Percentiles rank a stretch among this genome's conserved stretches.
phyloP scores from a whole-genome alignment of 2,113 vertebrate genomes.

The Silurus asotus region DNA sequence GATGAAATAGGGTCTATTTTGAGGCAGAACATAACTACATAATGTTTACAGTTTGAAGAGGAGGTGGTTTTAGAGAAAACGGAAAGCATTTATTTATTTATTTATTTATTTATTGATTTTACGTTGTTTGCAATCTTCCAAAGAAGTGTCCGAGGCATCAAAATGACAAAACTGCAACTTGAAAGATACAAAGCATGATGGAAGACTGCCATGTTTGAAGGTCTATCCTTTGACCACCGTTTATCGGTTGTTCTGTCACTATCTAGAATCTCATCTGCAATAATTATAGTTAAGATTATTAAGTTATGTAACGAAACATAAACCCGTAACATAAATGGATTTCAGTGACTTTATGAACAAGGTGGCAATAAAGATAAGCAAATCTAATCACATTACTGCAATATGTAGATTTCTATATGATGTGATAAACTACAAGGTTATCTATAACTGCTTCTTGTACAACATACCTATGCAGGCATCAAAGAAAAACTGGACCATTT shows the following conservation, averaged over 20 bases:
- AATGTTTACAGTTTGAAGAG: neutral
- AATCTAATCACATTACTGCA: neutral
- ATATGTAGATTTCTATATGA: neutral
- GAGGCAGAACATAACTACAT: too few species aligned
- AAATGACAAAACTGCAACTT: neutral
- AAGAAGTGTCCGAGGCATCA: neutral
- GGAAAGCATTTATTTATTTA: neutral
- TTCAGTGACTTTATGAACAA: neutral
- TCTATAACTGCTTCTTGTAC: too few species aligned
- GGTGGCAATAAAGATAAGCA: constrained; percentile 17
- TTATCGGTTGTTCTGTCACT: neutral
- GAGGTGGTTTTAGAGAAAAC: neutral
- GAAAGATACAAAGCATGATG: neutral
- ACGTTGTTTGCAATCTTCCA: neutral
- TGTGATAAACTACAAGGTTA: neutral
- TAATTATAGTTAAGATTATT: neutral
- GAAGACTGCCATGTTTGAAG: neutral
- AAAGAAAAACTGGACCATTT: constrained; percentile 85
- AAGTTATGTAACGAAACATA: neutral
- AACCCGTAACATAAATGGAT: constrained; percentile 22
- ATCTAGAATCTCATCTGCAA: neutral
- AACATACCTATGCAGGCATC: constrained; percentile 75
- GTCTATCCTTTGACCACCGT: neutral
- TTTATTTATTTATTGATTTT: neutral
- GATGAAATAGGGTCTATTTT: too few species aligned